A percentile compares a stretch with the other conserved stretches of the same genome.
Evolutionary conservation across 2,113 vertebrate genomes (phyloP).

Genomic region (Phylloscopus trochiloides): DNA sequence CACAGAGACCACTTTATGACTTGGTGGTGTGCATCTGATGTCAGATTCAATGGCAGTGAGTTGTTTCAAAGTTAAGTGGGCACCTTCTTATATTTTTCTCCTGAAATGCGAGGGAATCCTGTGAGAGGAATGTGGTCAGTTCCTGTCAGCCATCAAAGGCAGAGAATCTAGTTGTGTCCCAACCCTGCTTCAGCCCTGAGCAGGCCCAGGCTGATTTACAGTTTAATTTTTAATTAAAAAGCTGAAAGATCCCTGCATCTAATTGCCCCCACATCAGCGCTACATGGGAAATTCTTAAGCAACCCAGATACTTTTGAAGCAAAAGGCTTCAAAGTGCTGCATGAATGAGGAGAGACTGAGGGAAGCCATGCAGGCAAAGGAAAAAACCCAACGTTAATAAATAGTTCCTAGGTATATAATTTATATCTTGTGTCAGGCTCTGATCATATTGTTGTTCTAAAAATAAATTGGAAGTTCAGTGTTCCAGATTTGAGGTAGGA

Average conservation of each 20-base stretch:
- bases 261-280: background rate
- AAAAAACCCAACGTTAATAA: background rate
- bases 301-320: background rate
- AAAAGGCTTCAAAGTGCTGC: background rate
- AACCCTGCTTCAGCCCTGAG: background rate
- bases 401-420: background rate
- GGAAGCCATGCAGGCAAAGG: background rate
- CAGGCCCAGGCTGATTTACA: background rate
- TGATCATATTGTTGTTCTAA: background rate
- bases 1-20: background rate
- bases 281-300: background rate
- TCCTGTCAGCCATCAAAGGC: background rate
- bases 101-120: background rate
- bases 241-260: background rate
- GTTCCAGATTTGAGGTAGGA: background rate
- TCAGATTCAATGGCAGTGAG: background rate
- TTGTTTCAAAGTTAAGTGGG: background rate
- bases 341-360: background rate
- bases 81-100: background rate
- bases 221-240: background rate
- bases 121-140: rapidly evolving
- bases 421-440: background rate
- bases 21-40: background rate
- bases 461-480: background rate
- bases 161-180: background rate